Percentiles rank a stretch among this genome's conserved stretches.
These are phyloP conservation scores for Torymus tubicola DNA, from an alignment of 2,888 invertebrate genomes.

Conservation along the genomic window DNA sequence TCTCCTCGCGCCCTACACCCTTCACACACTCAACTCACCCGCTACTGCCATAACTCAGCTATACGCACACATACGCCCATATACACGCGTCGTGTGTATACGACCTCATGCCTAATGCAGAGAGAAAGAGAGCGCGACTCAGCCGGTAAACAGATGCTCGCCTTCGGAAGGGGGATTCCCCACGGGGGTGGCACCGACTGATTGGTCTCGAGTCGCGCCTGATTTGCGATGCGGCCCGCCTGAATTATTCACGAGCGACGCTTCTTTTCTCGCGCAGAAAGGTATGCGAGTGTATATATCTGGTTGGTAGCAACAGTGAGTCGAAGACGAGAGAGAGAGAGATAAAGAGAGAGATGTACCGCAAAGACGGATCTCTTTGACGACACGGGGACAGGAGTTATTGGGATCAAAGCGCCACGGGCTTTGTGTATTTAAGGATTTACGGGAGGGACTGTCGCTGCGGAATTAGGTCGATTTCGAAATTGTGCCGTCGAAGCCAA, in stretches of 20 bases:
- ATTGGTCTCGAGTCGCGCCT: constrained; percentile 41
- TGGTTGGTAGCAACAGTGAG: no score
- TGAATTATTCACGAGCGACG: constrained; percentile 49
- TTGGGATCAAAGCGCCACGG: background rate
- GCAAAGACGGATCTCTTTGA: constrained; percentile 26
- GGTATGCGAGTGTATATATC: no score
- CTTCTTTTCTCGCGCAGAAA: constrained; percentile 20
- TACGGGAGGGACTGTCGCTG: background rate
- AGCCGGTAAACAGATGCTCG: constrained; percentile 40
- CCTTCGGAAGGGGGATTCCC: constrained; percentile 2
- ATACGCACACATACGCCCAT: no score
- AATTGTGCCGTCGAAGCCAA: no score
- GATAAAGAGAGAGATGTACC: background rate
- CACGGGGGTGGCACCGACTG: constrained; percentile 16
- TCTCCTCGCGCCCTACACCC: background rate
- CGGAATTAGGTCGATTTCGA: no score
- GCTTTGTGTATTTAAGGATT: background rate
- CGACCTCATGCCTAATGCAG: constrained; percentile 42
- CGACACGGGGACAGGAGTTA: background rate
- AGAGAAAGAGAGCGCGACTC: background rate
- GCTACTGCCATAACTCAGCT: background rate
- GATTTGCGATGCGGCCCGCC: constrained; percentile 45
- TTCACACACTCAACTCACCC: background rate
- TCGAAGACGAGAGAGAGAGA: no score
- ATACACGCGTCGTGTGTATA: background rate